Base-by-base conservation (phyloP, 2,797 vertebrate species). In the Microctenopoma lineatum region DNA sequence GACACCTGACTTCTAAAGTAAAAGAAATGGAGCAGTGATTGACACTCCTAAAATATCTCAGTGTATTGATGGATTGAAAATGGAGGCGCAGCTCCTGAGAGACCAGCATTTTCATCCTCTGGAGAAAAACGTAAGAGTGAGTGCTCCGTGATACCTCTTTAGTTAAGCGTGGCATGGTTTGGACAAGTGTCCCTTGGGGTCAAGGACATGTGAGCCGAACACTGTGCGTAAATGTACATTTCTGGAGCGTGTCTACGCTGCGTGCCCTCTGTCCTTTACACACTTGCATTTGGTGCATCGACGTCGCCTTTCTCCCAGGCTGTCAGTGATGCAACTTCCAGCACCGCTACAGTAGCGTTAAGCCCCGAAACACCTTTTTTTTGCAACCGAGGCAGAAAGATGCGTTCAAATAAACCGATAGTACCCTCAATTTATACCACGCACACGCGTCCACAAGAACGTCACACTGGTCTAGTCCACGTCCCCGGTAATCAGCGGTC, bases 281-380 rank as follows among this genome's bases (percentile, higher is more conserved):
- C 79, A 80, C 73, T 51, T 73, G 66, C 63, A 70, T 81, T 83
- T 92, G 90, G 79, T 85, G 89, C 90, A 90, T 79, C 80, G 75
- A 68, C 84, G 62, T 83, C 47, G 57, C 44, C 54, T 85, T 59
- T 80, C 79, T 73, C 42, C 41, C 45, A 11, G 27, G 42, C 45
- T 74, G 75, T 81, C 75, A 80, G 53, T 59, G 79, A 73, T 79
- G 78, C 77, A 81, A 73, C 71, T 72, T 72, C 56, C 60, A 76
- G 72, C 29, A 32, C 29, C 7, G 7, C 29, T 51, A 76, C 68
- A 25, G 36, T 51, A 59, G 27, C 15, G 63, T 62, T 21, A n/a
- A 75, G 7, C 51, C 59, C 62, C 2, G 6, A 38, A 59, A 65
- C 45, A 57, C 39, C 52, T 18, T 45, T 7, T 21, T 21, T 21